Evolutionary conservation across 2,888 invertebrate species (phyloP).

Genomic region (Hypsopygia costalis): DNA sequence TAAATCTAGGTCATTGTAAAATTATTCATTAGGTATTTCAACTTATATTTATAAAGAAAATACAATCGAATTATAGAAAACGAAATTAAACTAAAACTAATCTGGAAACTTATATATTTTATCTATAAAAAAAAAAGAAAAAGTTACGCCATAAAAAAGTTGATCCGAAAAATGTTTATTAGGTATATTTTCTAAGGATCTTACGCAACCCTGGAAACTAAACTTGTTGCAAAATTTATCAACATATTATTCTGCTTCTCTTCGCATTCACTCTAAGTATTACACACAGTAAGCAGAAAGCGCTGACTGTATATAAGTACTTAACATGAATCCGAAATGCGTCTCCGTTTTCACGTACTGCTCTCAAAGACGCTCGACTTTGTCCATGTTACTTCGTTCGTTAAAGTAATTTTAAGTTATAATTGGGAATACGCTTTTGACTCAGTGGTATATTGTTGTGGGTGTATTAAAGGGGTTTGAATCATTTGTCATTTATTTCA

Average conservation of each 20-base stretch:
- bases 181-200: no score
- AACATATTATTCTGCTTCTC: background rate
- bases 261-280: background rate
- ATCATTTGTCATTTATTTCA: slow-evolving; percentile 10
- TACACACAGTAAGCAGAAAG: background rate
- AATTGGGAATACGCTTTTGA: slow-evolving; percentile 31
- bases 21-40: no score
- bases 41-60: no score
- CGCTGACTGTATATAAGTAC: background rate
- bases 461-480: background rate
- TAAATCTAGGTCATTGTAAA: no score
- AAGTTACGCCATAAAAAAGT: no score
- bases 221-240: no score
- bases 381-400: slow-evolving; percentile 39
- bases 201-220: no score
- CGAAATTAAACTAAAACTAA: no score
- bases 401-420: slow-evolving; percentile 52
- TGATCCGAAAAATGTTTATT: no score
- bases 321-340: slow-evolving; percentile 2
- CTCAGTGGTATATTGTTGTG: slow-evolving; percentile 4
- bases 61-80: no score
- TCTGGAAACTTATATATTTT: no score
- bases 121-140: no score
- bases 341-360: slow-evolving; percentile 1
- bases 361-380: slow-evolving; percentile 17